Conservation (phyloP, 2,888 invertebrate genomes). For the Tetanocera ferruginea region DNA sequence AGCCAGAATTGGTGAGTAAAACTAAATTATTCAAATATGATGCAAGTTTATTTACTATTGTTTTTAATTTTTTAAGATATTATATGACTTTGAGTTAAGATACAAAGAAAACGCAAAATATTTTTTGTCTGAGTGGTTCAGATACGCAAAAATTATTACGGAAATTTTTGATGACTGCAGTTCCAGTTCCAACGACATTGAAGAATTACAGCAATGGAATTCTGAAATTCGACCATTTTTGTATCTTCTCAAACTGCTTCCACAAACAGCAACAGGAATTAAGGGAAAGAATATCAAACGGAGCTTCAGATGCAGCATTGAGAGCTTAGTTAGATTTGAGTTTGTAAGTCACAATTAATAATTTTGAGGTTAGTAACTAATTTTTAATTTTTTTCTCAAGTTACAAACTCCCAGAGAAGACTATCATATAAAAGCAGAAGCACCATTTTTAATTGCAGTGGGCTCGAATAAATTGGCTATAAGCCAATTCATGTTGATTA, state of each 20-base stretch:
- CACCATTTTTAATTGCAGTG: constrained; percentile 1
- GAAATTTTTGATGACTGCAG: background rate
- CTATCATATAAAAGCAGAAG: background rate
- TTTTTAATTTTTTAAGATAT: too few relatives aligned
- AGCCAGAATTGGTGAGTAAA: background rate
- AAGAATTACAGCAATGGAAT: background rate
- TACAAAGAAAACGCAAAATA: background rate
- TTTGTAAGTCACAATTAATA: background rate
- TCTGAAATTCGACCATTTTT: background rate
- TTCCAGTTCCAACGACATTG: background rate
- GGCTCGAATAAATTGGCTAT: constrained; percentile 3
- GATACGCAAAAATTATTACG: background rate
- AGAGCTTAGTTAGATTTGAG: background rate
- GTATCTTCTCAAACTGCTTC: background rate
- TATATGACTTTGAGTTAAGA: background rate
- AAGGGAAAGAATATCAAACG: background rate
- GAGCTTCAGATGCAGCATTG: background rate
- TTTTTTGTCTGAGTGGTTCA: background rate
- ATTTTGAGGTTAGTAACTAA: background rate
- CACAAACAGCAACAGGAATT: too few relatives aligned
- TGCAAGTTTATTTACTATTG: background rate
- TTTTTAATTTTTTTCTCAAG: background rate
- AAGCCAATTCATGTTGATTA: background rate
- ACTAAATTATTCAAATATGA: background rate
- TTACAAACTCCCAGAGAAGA: background rate